Conservation (phyloP, 2,797 vertebrate species). For the Crocodylus rhombifer region DNA sequence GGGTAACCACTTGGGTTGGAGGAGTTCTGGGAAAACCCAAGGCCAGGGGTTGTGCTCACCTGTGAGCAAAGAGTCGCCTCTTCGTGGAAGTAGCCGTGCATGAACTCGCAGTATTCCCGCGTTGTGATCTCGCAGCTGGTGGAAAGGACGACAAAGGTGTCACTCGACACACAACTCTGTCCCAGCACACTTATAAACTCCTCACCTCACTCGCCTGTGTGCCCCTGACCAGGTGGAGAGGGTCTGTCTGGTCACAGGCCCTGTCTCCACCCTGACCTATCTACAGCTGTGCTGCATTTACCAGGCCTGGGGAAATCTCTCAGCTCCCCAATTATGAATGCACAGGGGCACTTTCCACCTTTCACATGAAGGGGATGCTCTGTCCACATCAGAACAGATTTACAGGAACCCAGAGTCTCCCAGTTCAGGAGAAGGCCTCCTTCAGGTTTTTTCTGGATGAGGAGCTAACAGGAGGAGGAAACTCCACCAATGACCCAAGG, state of each 20-base stretch:
- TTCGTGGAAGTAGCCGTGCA: constrained; percentile 97
- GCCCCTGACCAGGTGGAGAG: not conserved
- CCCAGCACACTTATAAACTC: not conserved
- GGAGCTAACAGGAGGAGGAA: not conserved
- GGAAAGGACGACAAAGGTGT: not conserved
- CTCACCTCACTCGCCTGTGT: not conserved
- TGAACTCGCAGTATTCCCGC: constrained; percentile 95
- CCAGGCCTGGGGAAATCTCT: not conserved
- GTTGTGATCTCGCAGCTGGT: constrained; percentile 95
- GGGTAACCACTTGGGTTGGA: no score
- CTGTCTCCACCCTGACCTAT: not conserved
- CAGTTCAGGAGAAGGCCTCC: not conserved
- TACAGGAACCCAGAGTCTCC: not conserved
- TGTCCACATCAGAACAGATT: not conserved
- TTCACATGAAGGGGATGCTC: not conserved
- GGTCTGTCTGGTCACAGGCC: rapidly evolving
- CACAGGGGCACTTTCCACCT: not conserved
- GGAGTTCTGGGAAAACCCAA: no score
- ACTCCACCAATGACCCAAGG: not conserved
- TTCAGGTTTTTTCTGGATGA: no score
- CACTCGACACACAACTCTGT: not conserved
- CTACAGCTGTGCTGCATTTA: not conserved
- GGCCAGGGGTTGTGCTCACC: constrained; percentile 76
- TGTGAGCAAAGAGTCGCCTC: constrained; percentile 97
- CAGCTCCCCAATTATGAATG: not conserved